Evolutionary conservation across 1,140 invertebrate species (phyloP), one percentile per base, ranked within the genome.

Genomic region (Papilio xuthus): DNA sequence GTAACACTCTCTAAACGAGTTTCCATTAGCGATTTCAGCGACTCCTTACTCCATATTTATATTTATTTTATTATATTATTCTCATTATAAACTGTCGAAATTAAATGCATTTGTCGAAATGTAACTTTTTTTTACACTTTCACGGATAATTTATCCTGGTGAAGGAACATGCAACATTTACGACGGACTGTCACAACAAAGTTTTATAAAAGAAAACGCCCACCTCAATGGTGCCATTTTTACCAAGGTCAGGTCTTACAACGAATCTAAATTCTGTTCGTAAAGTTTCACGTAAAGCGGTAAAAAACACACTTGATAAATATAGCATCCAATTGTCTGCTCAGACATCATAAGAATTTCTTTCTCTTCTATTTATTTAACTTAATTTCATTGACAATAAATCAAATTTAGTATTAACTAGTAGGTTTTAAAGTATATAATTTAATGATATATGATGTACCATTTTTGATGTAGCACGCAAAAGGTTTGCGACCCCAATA

Each of bases 231-330:
- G 42, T 73, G 37, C 47, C 71, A 44, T 47, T 67, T 67, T 47
- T 4, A 73, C 7, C 71, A 73, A 73, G 71, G 71, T 47, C 71
- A 47, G 41, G 13, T 42, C 20, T 18, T 20, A 73, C 71, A 50
- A 47, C 26, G 41, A 47, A 26, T 47, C 9, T 15, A 20, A 71
- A 71, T 71, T 20, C 41, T 47, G 15, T 73, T 47, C 26, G 42
- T 50, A 10, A 47, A 18, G 71, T 73, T 50, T 73, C 50, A 44
- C 20, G 0, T 44, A 23, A 71, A 56, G 20, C n/a, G 20, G 13
- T 67, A 28, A 26, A 67, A 67, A 67, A 67, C 28, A 18, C 26
- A 67, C 26, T 67, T 32, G 60, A 28, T 67, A 67, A 67, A 18
- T 67, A 32, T 67, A 67, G 60, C 4, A 32, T 67, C 12, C 32